Base-by-base conservation (phyloP, 30 jellyfish, hydroid and myxozoan species). In the Cassiopea xamachana region DNA sequence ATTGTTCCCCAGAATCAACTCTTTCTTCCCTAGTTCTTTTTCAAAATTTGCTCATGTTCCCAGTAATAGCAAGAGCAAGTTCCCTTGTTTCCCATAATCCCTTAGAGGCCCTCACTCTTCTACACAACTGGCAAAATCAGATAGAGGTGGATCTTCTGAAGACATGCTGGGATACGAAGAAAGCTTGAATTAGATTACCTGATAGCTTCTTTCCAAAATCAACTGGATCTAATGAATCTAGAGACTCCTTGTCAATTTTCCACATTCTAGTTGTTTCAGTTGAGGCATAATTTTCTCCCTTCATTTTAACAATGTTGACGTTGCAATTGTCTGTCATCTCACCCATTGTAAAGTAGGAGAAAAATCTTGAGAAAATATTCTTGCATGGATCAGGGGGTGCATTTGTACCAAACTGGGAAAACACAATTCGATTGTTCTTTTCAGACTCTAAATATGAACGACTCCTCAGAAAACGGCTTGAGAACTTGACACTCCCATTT, bases 331-430 rank as follows among this genome's bases (percentile, higher is more conserved):
- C 98, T 5, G 90, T 49, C 39, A 48, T 46, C 27, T 86, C 89
- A 13, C 91, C 73, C 89, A 75, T 60, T 15, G 62, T 2, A 61
- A 92, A 92, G 51, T 86, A 92, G 46, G 96, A 87, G 71, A 87
- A 76, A 59, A 92, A 86, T 46, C 98, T 55, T 69, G 86, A 44
- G 79, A 92, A 92, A 14, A 92, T 92, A 49, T 86, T 92, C 80
- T 81, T 86, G 87, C 98, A 92, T 1, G 98, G 98, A 77, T 92
- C 98, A 1, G 98, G 98, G 2, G 96, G 92, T 3, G 93, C 96
- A 60, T 43, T 71, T 15, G 98, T 92, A 3, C 96, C 98, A 82
- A 80, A 92, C 15, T 69, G 84, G 64, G 96, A 43, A 69, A 87
- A 17, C 50, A 90, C 84, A 73, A 84, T 79, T 4, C 91, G 47